Percentiles rank a stretch among this genome's conserved stretches.
phyloP scores from a whole-genome alignment of 2,113 vertebrate species.

The Diphyllodes magnificus region DNA sequence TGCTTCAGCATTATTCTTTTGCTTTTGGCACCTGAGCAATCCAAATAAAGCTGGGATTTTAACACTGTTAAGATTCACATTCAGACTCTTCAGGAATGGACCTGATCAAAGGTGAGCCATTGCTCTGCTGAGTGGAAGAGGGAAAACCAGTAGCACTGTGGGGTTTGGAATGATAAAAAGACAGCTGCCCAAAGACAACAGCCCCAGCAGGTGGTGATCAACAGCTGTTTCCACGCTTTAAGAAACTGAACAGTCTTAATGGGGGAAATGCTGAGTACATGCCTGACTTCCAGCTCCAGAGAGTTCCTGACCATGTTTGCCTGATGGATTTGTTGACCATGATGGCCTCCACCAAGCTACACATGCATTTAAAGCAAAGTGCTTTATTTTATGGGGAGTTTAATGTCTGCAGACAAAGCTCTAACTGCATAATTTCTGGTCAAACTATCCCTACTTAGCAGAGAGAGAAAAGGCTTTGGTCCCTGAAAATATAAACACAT shows the following conservation, averaged over 20 bases:
- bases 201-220: background rate
- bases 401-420: background rate
- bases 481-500: background rate
- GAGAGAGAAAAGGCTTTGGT: background rate
- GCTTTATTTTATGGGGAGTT: background rate
- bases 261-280: background rate
- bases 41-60: background rate
- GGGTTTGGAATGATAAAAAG: background rate
- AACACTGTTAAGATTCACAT: background rate
- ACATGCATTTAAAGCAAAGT: background rate
- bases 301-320: background rate
- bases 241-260: background rate
- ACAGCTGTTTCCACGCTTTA: background rate
- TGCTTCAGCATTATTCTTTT: background rate
- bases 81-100: background rate
- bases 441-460: background rate
- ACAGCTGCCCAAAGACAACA: background rate
- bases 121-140: background rate
- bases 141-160: background rate
- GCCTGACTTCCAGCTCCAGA: background rate
- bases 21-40: background rate
- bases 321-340: background rate
- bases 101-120: background rate
- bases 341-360: background rate
- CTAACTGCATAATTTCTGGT: background rate